phyloP scores from a whole-genome alignment of 2,113 vertebrate genomes.

The Tamias sibiricus region DNA sequence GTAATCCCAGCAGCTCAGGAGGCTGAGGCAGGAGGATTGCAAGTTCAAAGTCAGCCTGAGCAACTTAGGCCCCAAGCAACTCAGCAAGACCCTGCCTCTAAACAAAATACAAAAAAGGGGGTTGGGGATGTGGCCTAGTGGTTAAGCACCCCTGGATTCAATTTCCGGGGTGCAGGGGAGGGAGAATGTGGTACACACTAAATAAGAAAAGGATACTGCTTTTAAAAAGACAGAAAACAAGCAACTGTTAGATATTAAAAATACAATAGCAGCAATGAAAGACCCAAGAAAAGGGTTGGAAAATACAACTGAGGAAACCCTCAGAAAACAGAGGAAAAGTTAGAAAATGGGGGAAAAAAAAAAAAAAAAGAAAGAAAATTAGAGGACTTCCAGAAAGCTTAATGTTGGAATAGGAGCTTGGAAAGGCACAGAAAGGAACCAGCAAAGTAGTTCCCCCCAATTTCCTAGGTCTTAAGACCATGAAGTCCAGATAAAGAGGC shows the following conservation, averaged over 20 bases:
- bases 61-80: too few relatives aligned
- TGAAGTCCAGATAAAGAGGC: background rate
- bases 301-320: background rate
- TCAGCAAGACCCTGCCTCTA: too few relatives aligned
- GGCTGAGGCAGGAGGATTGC: too few relatives aligned
- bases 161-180: too few relatives aligned
- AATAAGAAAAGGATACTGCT: background rate
- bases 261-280: background rate
- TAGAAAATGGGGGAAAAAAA: background rate
- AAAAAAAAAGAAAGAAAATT: background rate
- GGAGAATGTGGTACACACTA: background rate
- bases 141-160: too few relatives aligned
- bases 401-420: background rate
- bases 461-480: background rate
- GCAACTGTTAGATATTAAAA: background rate
- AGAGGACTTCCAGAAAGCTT: background rate
- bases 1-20: too few relatives aligned
- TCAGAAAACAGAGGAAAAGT: conserved; percentile 37
- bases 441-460: background rate
- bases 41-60: too few relatives aligned
- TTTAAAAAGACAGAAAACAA: background rate
- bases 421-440: background rate
- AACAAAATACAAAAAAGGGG: too few relatives aligned
- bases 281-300: background rate
- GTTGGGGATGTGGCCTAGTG: too few relatives aligned